Conservation (phyloP, 64 coral and sea anemone species). For the Actinia tenebrosa region DNA sequence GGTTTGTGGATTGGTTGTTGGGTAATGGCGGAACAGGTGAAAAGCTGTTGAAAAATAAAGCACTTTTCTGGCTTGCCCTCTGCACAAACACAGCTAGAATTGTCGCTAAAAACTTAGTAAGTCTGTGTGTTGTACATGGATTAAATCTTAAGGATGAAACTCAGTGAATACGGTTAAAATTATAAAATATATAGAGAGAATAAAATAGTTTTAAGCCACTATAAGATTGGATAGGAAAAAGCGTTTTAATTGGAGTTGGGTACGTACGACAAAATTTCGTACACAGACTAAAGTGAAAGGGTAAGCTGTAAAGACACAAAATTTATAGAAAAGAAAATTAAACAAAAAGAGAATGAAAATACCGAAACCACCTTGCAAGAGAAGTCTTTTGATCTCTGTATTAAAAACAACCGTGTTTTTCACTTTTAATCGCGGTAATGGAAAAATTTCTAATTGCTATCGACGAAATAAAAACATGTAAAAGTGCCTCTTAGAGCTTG, state of each 20-base stretch:
- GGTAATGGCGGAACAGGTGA: slow-evolving; percentile 8
- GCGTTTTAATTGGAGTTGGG: no score
- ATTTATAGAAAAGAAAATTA: no score
- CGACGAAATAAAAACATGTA: not conserved
- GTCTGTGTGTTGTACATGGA: not conserved
- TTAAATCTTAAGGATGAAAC: not conserved
- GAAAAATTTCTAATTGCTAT: not conserved
- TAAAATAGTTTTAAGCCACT: not conserved
- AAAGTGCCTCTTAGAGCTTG: not conserved
- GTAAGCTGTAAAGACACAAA: no score
- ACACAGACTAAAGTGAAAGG: no score
- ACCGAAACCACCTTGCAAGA: no score
- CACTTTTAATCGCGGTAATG: not conserved
- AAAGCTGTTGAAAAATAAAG: not conserved
- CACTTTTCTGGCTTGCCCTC: not conserved
- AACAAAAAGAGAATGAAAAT: no score
- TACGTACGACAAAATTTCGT: no score
- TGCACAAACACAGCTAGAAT: slow-evolving; percentile 5
- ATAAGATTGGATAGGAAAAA: not conserved
- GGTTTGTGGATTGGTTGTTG: slow-evolving; percentile 6
- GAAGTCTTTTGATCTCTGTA: no score
- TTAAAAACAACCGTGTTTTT: no score
- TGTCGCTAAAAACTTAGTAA: not conserved
- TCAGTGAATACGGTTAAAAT: not conserved
- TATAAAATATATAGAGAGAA: not conserved